Evolutionary conservation across 2,797 vertebrate species (phyloP).

Genomic region (Rhinophrynus dorsalis): DNA sequence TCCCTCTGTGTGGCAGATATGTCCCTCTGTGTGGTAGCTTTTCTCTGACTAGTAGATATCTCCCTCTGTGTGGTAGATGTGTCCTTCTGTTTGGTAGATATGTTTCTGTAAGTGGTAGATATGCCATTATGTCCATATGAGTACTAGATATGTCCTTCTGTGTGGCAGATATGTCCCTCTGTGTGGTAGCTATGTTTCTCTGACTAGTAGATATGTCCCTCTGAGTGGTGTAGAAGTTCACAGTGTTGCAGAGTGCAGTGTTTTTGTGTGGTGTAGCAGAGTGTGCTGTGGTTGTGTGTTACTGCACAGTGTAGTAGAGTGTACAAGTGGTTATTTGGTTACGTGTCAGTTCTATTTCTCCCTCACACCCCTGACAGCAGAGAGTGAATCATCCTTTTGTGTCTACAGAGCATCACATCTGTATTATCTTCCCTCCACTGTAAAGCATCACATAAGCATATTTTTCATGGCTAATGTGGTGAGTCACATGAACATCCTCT

Average conservation of each 20-base stretch:
- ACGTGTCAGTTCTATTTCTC: constrained; percentile 14
- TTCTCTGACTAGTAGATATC: too few relatives aligned
- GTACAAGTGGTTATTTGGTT: neutral
- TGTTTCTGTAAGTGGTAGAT: too few relatives aligned
- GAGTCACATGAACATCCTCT: neutral
- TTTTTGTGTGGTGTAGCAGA: neutral
- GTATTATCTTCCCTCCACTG: neutral
- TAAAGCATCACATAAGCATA: neutral
- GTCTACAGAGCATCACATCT: constrained; percentile 9
- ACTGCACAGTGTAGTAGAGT: neutral
- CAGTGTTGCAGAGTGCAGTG: neutral
- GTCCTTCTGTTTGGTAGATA: too few relatives aligned
- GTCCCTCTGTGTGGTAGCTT: too few relatives aligned
- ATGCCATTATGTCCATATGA: too few relatives aligned
- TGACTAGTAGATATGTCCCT: too few relatives aligned
- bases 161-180: too few relatives aligned
- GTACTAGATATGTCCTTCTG: too few relatives aligned
- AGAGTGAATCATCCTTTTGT: constrained; percentile 7
- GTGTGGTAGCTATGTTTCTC: too few relatives aligned
- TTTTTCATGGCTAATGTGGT: neutral
- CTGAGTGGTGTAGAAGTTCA: neutral
- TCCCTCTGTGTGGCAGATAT: too few relatives aligned
- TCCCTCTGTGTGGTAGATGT: too few relatives aligned
- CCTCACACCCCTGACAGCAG: neutral
- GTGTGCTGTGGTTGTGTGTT: too few relatives aligned